Evolutionary conservation across 1,140 invertebrate species (phyloP).

Genomic region (Pinna nobilis): DNA sequence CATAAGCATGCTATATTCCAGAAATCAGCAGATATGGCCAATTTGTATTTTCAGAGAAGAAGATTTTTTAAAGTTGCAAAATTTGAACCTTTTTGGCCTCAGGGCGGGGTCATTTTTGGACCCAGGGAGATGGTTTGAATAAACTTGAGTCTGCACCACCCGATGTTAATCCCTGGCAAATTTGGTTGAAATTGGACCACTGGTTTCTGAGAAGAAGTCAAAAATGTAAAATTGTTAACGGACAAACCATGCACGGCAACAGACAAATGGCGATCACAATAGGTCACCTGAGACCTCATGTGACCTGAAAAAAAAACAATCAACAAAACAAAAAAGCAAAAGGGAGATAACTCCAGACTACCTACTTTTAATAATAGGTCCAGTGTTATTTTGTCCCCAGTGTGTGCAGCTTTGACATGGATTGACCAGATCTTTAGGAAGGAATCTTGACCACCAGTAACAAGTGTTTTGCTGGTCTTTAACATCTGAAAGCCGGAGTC

Average conservation of each 20-base stretch:
- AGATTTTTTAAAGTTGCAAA: too few relatives aligned
- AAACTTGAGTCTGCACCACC: too few relatives aligned
- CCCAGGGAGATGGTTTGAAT: too few relatives aligned
- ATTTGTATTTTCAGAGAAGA: neutral
- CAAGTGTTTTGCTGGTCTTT: constrained; percentile 35
- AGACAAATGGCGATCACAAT: neutral
- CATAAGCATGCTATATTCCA: too few relatives aligned
- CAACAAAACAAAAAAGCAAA: neutral
- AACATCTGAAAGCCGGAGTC: constrained; percentile 21
- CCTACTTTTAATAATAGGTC: constrained; percentile 15
- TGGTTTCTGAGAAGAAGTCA: too few relatives aligned
- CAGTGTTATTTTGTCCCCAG: constrained; percentile 17
- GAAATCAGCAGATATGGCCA: too few relatives aligned
- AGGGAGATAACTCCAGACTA: neutral
- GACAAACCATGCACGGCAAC: neutral
- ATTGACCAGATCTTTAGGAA: constrained; percentile 44
- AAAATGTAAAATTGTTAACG: neutral
- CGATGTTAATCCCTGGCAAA: too few relatives aligned
- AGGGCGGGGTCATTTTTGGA: too few relatives aligned
- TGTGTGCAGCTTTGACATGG: constrained; percentile 6
- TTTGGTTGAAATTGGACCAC: too few relatives aligned
- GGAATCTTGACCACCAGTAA: constrained; percentile 44
- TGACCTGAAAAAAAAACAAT: neutral
- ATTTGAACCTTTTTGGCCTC: too few relatives aligned
- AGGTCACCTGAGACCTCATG: neutral